Evolutionary conservation across 2,113 vertebrate species (phyloP).

Genomic region (Herpetotheres cachinnans): DNA sequence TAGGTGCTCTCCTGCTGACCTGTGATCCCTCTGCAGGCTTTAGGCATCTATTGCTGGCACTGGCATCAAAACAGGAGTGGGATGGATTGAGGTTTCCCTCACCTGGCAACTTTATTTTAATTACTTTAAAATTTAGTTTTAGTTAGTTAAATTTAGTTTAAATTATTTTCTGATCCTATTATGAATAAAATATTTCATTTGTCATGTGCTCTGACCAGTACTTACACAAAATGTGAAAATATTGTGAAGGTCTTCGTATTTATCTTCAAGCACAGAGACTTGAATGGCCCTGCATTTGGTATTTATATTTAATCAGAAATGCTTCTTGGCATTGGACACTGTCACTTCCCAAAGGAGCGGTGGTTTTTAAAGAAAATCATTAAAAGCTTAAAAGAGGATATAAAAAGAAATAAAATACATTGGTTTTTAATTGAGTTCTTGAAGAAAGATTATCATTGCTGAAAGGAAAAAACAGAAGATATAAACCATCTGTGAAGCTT

Average conservation of each 20-base stretch:
- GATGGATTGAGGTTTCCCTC: not conserved
- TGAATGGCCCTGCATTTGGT: not conserved
- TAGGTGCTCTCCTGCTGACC: not conserved
- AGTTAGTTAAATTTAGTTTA: not conserved
- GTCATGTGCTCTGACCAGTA: not conserved
- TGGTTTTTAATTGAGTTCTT: not conserved
- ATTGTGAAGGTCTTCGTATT: too few species aligned
- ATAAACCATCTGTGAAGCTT: not conserved
- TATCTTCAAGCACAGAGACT: not conserved
- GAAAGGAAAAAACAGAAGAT: not conserved
- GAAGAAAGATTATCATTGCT: not conserved
- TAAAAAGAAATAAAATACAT: not conserved
- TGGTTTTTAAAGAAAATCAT: not conserved
- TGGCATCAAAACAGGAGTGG: not conserved
- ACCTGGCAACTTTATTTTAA: not conserved
- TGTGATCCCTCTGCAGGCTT: not conserved
- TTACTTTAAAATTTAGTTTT: not conserved
- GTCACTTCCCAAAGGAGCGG: not conserved
- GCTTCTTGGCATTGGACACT: not conserved
- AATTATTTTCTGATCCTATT: not conserved
- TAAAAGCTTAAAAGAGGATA: not conserved
- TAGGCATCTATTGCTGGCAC: not conserved
- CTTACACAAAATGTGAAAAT: not conserved
- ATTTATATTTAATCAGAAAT: not conserved
- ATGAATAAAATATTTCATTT: not conserved